Evolutionary conservation across 2,113 vertebrate species (phyloP).

Genomic region (Psittacula cyanocephala): DNA sequence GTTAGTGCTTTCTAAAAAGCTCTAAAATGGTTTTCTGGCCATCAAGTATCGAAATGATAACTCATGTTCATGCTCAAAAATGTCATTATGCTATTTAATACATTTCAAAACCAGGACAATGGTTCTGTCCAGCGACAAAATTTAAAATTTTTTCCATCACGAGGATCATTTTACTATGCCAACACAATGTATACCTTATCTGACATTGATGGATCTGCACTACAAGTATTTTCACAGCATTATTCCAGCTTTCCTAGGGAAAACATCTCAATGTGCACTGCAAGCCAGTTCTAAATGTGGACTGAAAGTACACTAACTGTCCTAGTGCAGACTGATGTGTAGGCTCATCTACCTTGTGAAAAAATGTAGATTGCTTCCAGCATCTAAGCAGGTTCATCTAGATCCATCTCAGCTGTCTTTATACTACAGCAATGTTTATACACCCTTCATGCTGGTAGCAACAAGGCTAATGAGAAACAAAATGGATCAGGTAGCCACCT

Average conservation of each 20-base stretch:
- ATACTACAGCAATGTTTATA: too few species aligned
- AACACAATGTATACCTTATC: not conserved
- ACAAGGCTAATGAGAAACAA: not conserved
- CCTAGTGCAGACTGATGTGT: not conserved
- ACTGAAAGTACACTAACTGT: not conserved
- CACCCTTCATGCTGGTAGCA: not conserved
- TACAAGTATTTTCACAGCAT: not conserved
- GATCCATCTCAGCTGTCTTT: not conserved
- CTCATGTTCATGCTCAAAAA: not conserved
- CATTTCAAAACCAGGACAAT: not conserved
- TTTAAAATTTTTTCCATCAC: not conserved
- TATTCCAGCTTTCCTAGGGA: not conserved
- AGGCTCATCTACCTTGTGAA: not conserved
- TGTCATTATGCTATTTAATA: not conserved
- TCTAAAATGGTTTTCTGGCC: not conserved
- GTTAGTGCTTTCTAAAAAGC: not conserved
- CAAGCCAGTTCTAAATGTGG: not conserved
- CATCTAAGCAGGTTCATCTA: not conserved
- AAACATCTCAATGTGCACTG: not conserved
- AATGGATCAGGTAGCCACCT: not conserved
- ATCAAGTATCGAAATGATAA: not conserved
- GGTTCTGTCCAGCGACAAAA: too few species aligned
- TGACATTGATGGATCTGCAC: not conserved
- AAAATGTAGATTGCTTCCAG: not conserved
- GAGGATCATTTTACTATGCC: not conserved